phyloP scores from a whole-genome alignment of 2,797 vertebrate species.

The Tolypeutes matacus region DNA sequence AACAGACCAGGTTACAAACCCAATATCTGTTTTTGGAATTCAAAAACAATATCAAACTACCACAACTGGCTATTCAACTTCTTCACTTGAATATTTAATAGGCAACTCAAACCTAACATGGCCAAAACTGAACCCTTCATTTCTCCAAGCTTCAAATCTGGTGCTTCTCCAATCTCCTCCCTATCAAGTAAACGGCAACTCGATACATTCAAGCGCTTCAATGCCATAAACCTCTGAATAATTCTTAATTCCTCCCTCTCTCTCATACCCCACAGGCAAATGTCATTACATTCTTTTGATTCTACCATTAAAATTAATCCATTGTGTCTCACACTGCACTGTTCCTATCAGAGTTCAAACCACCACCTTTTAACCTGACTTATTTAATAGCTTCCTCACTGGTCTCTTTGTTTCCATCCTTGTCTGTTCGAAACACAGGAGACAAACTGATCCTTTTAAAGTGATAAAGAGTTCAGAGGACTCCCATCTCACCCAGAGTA shows the following conservation, averaged over 20 bases:
- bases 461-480: not conserved
- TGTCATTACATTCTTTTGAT: no score
- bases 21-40: no score
- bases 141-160: not conserved
- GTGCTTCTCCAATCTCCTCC: not conserved
- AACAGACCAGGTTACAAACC: no score
- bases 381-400: not conserved
- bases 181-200: not conserved
- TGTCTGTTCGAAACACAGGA: not conserved
- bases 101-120: not conserved
- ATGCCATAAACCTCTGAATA: not conserved
- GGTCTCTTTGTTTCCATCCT: not conserved
- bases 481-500: not conserved
- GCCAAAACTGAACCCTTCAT: not conserved
- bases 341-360: not conserved
- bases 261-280: not conserved
- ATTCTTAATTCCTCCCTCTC: not conserved
- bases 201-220: no score
- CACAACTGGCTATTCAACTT: not conserved
- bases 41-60: no score
- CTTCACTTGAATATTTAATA: not conserved
- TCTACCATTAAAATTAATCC: not conserved
- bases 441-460: not conserved
- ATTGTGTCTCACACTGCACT: not conserved
- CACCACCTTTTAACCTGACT: not conserved